phyloP scores from a whole-genome alignment of 2,888 invertebrate genomes.

The Tethea ocularis region DNA sequence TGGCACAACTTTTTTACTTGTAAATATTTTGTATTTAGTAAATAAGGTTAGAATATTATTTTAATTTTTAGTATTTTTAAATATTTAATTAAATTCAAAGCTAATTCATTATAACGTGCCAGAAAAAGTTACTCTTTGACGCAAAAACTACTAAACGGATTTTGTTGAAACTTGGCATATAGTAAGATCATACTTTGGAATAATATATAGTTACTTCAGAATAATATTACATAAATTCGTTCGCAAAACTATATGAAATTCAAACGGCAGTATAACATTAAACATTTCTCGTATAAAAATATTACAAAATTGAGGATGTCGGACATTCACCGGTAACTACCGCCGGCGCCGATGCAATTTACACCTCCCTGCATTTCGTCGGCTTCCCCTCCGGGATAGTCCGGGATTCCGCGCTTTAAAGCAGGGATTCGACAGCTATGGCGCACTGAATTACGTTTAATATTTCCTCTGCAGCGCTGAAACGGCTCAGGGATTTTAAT shows the following conservation, averaged over 20 bases:
- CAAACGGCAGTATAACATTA: neutral
- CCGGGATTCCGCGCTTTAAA: neutral
- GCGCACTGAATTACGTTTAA: neutral
- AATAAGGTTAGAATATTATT: too few relatives aligned
- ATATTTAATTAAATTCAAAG: too few relatives aligned
- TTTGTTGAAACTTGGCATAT: too few relatives aligned
- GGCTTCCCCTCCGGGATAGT: neutral
- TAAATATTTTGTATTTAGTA: too few relatives aligned
- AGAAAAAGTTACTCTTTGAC: too few relatives aligned
- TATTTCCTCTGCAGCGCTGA: slow-evolving; percentile 1
- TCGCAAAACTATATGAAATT: neutral
- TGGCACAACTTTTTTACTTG: too few relatives aligned
- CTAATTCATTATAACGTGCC: too few relatives aligned
- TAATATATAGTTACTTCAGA: too few relatives aligned
- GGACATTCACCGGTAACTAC: slow-evolving; percentile 2
- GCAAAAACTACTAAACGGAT: too few relatives aligned
- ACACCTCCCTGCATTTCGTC: neutral
- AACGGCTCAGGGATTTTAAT: neutral
- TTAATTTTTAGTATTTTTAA: too few relatives aligned
- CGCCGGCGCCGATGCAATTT: neutral
- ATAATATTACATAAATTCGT: neutral
- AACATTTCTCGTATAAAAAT: neutral
- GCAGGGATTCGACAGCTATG: slow-evolving; percentile 1
- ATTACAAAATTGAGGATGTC: neutral
- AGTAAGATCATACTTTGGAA: too few relatives aligned